A percentile compares a stretch with the other conserved stretches of the same genome.
Evolutionary conservation across 2,888 invertebrate species (phyloP).

Genomic region (Panzeria rudis): DNA sequence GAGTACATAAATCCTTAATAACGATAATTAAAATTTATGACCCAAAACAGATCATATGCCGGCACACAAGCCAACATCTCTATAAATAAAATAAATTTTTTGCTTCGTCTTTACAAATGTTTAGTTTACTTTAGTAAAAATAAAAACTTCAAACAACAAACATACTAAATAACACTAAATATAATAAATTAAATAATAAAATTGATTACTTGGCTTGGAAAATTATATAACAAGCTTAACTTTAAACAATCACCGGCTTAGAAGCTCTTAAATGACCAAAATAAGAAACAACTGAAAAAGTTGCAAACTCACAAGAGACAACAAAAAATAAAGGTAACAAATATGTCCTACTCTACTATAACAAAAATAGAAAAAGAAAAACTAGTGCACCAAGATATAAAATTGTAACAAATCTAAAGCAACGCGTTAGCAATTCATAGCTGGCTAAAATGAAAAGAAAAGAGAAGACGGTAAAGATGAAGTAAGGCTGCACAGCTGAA

Average conservation of each 20-base stretch:
- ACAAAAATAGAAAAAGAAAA: constrained; percentile 28
- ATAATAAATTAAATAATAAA: constrained; percentile 66
- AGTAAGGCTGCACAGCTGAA: constrained; percentile 39
- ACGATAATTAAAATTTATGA: constrained; percentile 67
- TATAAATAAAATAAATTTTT: neutral
- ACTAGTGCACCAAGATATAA: constrained; percentile 26
- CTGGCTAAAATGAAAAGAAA: neutral
- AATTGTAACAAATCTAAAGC: constrained; percentile 52
- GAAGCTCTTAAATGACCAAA: constrained; percentile 40
- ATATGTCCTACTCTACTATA: constrained; percentile 66
- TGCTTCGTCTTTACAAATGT: neutral
- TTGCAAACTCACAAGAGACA: constrained; percentile 15
- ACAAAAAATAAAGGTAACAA: neutral
- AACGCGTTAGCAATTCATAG: constrained; percentile 51
- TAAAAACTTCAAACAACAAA: constrained; percentile 7
- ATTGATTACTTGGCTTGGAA: constrained; percentile 54
- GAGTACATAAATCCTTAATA: constrained; percentile 65
- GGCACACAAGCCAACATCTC: neutral
- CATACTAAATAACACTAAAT: constrained; percentile 52
- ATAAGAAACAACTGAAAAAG: constrained; percentile 1
- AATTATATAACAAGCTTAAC: constrained; percentile 54
- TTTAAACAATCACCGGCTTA: constrained; percentile 34
- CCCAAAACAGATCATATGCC: constrained; percentile 27
- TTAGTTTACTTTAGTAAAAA: neutral
- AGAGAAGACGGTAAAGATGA: constrained; percentile 7